These are phyloP conservation scores for Dermochelys coriacea DNA, from an alignment of 2,797 vertebrate genomes.

Conservation along the genomic window DNA sequence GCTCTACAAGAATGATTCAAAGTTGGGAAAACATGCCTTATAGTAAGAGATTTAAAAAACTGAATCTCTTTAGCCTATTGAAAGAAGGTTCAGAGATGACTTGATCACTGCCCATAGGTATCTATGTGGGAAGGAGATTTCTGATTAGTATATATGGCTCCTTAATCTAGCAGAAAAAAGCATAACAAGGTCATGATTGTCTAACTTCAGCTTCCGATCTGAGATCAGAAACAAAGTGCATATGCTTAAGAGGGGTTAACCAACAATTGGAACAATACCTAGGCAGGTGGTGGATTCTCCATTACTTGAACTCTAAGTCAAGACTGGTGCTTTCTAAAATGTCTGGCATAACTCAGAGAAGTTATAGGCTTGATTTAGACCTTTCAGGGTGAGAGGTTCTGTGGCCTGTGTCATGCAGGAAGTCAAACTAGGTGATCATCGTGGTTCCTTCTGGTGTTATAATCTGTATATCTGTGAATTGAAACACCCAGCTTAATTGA, in stretches of 20 bases:
- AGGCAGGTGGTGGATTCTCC: background rate
- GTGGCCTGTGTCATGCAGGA: background rate
- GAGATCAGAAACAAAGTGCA: background rate
- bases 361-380: background rate
- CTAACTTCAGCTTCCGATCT: background rate
- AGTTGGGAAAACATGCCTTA: background rate
- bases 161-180: background rate
- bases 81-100: background rate
- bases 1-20: background rate
- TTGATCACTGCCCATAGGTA: background rate
- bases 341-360: background rate
- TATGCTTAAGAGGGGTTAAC: background rate
- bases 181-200: background rate
- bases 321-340: background rate
- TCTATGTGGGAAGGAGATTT: background rate
- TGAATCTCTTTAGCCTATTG: background rate
- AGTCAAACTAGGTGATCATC: background rate
- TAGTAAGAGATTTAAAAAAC: background rate
- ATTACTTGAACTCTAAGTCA: background rate
- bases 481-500: background rate
- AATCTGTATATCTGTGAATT: background rate
- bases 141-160: background rate
- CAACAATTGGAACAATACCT: background rate
- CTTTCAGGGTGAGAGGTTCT: background rate
- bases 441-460: background rate